These are phyloP conservation scores for Metalampra italica DNA, from an alignment of 2,888 invertebrate species.

Conservation along the genomic window DNA sequence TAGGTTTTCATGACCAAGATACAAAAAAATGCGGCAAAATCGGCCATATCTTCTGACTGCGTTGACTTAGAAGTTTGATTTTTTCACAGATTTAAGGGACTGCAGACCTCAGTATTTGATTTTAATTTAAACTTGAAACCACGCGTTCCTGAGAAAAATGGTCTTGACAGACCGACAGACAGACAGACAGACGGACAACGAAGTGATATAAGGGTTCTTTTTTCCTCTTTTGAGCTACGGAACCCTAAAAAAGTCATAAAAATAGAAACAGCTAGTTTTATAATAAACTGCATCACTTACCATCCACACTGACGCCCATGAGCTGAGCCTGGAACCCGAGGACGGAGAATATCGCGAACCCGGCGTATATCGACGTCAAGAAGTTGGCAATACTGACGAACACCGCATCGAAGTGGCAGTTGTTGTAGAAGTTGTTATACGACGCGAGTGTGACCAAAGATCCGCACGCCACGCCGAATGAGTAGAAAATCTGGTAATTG, in stretches of 20 bases:
- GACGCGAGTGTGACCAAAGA: conserved; percentile 88
- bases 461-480: conserved; percentile 86
- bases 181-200: too few species aligned
- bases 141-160: too few species aligned
- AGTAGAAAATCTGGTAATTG: conserved; percentile 83
- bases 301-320: conserved; percentile 81
- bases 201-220: too few species aligned
- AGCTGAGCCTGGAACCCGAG: conserved; percentile 84
- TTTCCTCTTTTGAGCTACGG: too few species aligned
- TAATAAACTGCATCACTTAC: conserved; percentile 32
- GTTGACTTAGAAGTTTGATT: too few species aligned
- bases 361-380: conserved; percentile 86
- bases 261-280: background rate
- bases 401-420: conserved; percentile 85
- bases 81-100: too few species aligned
- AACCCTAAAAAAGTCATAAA: background rate
- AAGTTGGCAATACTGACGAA: conserved; percentile 85
- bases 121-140: too few species aligned
- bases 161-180: too few species aligned
- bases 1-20: too few species aligned
- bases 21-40: too few species aligned
- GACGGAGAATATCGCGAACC: conserved; percentile 88
- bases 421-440: conserved; percentile 84
- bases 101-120: too few species aligned
- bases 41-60: too few species aligned